phyloP scores from a whole-genome alignment of 2,888 invertebrate genomes.

The Hypomecis atomaria region DNA sequence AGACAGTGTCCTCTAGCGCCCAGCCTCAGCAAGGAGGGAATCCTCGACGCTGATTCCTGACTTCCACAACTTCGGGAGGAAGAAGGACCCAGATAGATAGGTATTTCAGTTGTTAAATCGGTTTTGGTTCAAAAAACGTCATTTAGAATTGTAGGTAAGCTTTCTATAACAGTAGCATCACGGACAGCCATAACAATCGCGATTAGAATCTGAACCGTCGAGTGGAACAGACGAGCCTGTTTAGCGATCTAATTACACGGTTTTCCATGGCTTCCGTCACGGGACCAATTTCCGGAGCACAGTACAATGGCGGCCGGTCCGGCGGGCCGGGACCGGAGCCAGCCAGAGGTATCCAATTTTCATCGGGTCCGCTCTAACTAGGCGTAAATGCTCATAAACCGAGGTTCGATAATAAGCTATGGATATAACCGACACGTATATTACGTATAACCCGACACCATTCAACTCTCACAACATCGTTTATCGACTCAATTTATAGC shows the following conservation, averaged over 20 bases:
- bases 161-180: conserved; percentile 25
- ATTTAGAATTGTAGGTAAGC: conserved; percentile 3
- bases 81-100: too few species aligned
- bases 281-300: conserved; percentile 63
- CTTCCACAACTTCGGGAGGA: too few species aligned
- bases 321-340: conserved; percentile 41
- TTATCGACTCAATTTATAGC: conserved; percentile 36
- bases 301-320: conserved; percentile 56
- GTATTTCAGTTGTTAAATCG: conserved; percentile 2
- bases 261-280: conserved; percentile 66
- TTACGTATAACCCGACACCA: conserved; percentile 9
- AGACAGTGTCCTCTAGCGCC: too few species aligned
- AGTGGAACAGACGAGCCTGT: conserved; percentile 56
- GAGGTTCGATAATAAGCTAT: conserved; percentile 51
- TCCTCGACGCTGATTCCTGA: too few species aligned
- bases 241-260: conserved; percentile 72
- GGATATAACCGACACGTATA: conserved; percentile 32
- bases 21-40: too few species aligned
- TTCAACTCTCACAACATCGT: conserved; percentile 27
- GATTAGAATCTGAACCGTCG: conserved; percentile 42
- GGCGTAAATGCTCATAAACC: conserved; percentile 48
- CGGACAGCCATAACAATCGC: conserved; percentile 45
- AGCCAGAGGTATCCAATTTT: conserved; percentile 28
- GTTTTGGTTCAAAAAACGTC: neutral
- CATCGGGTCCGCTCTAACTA: conserved; percentile 41